phyloP scores from a whole-genome alignment of 1,140 invertebrate species.

The Hydropsyche tenuis region DNA sequence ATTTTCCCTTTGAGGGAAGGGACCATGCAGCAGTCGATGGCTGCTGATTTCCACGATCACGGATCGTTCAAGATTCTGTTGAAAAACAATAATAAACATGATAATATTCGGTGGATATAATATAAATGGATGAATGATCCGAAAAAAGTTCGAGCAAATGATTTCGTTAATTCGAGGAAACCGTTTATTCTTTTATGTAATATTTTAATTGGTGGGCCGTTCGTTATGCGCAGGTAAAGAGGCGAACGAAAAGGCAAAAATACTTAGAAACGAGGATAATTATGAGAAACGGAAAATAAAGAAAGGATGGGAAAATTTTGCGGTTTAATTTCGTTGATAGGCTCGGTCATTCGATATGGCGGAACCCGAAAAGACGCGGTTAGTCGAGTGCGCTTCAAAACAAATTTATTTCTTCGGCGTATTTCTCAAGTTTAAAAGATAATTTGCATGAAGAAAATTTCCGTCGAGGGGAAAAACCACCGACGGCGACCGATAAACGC shows the following conservation, averaged over 20 bases:
- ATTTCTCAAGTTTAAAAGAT: background rate
- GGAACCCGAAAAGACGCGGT: background rate
- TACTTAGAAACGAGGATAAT: constrained; percentile 17
- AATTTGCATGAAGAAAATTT: constrained; percentile 12
- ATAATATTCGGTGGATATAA: no score
- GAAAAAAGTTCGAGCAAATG: no score
- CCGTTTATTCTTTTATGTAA: no score
- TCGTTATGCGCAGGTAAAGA: background rate
- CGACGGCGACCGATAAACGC: background rate
- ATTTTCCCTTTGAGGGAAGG: no score
- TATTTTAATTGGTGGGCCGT: no score
- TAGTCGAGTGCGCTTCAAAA: background rate
- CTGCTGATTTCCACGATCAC: no score
- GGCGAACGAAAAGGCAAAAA: constrained; percentile 4
- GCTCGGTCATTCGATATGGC: constrained; percentile 16
- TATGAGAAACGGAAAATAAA: constrained; percentile 18
- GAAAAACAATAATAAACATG: no score
- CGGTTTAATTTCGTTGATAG: constrained; percentile 32
- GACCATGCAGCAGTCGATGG: no score
- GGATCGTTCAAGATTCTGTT: no score
- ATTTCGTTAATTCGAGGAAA: no score
- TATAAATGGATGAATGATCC: no score
- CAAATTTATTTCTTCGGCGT: background rate
- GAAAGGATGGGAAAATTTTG: background rate
- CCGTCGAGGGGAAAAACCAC: background rate